A percentile compares a stretch with the other conserved stretches of the same genome.
Conservation (phyloP, 2,113 vertebrate genomes). For the Indicator indicator region DNA sequence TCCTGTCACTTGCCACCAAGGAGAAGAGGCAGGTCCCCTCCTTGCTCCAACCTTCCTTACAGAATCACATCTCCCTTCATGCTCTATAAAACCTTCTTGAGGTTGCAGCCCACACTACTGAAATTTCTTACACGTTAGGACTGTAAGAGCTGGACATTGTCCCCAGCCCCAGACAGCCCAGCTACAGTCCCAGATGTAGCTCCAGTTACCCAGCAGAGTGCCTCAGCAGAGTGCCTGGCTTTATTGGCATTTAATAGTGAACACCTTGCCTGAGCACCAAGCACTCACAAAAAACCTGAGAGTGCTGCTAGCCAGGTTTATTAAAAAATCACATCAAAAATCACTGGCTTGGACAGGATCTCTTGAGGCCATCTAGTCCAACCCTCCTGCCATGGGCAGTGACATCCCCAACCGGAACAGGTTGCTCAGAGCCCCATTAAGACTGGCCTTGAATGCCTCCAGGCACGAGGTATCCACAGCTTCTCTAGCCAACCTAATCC, state of each 20-base stretch:
- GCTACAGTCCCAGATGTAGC: rapidly evolving
- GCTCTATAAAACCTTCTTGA: background rate
- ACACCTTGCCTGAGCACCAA: background rate
- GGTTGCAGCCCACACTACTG: background rate
- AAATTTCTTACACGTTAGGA: background rate
- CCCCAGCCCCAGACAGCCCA: background rate
- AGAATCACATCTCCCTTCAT: background rate
- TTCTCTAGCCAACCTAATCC: too few species aligned
- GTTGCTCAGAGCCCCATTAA: too few species aligned
- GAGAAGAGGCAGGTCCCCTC: too few species aligned
- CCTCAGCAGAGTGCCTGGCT: background rate
- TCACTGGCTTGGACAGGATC: too few species aligned
- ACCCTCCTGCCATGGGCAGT: too few species aligned
- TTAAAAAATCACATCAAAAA: background rate
- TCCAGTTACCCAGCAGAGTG: background rate
- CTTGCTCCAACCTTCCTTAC: too few species aligned
- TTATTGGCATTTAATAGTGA: rapidly evolving
- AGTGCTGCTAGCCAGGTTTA: background rate
- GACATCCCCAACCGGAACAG: too few species aligned
- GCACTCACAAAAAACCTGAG: background rate
- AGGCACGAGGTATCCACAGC: too few species aligned
- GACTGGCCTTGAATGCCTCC: too few species aligned
- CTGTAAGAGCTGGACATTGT: background rate
- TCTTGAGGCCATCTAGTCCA: too few species aligned
- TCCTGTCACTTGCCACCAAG: too few species aligned